These are phyloP conservation scores for Rattus rattus DNA, from an alignment of 2,113 vertebrate genomes.

Conservation along the genomic window DNA sequence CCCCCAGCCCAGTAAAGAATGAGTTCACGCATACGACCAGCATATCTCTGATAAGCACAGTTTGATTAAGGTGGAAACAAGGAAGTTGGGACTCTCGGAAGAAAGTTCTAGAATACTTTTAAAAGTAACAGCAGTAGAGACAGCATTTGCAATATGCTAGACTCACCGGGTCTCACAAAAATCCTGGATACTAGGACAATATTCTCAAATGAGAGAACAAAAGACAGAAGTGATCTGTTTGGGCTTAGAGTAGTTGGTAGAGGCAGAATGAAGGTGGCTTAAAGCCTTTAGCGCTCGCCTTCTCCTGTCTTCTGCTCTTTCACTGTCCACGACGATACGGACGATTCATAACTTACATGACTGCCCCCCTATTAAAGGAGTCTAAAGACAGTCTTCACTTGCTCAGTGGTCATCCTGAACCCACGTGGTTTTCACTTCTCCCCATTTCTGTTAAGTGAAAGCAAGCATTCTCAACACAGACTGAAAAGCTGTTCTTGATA, in stretches of 20 bases:
- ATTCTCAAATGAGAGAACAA: background rate
- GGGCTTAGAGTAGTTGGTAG: accelerated
- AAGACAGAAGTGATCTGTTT: background rate
- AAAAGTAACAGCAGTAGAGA: background rate
- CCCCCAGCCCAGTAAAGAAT: background rate
- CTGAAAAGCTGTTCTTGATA: background rate
- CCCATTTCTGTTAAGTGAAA: background rate
- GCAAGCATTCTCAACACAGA: background rate
- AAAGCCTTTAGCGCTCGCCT: background rate
- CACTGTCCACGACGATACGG: background rate
- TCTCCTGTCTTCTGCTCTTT: background rate
- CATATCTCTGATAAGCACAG: background rate
- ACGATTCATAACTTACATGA: background rate
- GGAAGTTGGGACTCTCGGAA: background rate
- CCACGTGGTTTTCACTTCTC: background rate
- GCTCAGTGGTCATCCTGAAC: background rate
- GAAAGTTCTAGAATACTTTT: conserved; percentile 39
- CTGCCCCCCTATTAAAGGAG: conserved; percentile 9
- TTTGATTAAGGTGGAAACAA: background rate
- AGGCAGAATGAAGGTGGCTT: background rate
- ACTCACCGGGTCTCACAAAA: background rate
- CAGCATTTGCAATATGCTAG: background rate
- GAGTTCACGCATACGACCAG: background rate
- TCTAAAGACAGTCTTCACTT: background rate
- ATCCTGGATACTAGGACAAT: background rate